Percentiles rank a stretch among this genome's conserved stretches.
These are phyloP conservation scores for Calosoma granatense DNA, from an alignment of 1,140 invertebrate genomes.

Conservation along the genomic window DNA sequence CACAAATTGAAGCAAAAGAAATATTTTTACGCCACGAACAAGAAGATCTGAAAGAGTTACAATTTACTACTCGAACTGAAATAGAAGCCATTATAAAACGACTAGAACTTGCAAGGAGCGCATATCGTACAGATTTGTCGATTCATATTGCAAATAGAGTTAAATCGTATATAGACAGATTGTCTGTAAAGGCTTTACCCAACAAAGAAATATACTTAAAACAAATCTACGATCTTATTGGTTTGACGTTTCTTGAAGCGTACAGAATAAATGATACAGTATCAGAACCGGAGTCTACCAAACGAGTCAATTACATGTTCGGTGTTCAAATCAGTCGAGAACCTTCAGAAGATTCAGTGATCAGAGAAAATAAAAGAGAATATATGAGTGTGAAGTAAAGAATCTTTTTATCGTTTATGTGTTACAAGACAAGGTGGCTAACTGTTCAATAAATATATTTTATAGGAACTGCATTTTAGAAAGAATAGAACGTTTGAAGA, in stretches of 20 bases:
- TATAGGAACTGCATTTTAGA: slow-evolving; percentile 26
- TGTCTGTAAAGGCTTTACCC: slow-evolving; percentile 26
- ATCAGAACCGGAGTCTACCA: slow-evolving; percentile 19
- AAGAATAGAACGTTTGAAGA: slow-evolving; percentile 22
- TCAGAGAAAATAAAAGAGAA: slow-evolving; percentile 23
- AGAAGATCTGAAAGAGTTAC: slow-evolving; percentile 33
- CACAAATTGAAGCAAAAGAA: slow-evolving; percentile 38
- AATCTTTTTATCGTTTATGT: not conserved
- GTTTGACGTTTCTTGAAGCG: slow-evolving; percentile 24
- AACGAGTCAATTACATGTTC: slow-evolving; percentile 24
- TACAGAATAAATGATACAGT: slow-evolving; percentile 25
- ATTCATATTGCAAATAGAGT: slow-evolving; percentile 37
- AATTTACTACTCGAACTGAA: slow-evolving; percentile 34
- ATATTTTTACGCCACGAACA: slow-evolving; percentile 36
- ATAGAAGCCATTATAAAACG: slow-evolving; percentile 36
- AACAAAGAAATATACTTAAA: slow-evolving; percentile 24
- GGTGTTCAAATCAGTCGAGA: slow-evolving; percentile 24
- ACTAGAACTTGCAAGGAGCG: slow-evolving; percentile 33
- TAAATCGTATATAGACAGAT: slow-evolving; percentile 27
- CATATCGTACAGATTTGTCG: slow-evolving; percentile 36
- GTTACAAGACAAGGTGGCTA: not conserved
- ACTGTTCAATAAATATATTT: not conserved
- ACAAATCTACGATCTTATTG: slow-evolving; percentile 23
- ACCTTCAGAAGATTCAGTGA: slow-evolving; percentile 29
- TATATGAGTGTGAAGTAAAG: slow-evolving; percentile 27